Base-by-base conservation (phyloP, 2,888 invertebrate genomes). In the Gnatocerus cornutus region DNA sequence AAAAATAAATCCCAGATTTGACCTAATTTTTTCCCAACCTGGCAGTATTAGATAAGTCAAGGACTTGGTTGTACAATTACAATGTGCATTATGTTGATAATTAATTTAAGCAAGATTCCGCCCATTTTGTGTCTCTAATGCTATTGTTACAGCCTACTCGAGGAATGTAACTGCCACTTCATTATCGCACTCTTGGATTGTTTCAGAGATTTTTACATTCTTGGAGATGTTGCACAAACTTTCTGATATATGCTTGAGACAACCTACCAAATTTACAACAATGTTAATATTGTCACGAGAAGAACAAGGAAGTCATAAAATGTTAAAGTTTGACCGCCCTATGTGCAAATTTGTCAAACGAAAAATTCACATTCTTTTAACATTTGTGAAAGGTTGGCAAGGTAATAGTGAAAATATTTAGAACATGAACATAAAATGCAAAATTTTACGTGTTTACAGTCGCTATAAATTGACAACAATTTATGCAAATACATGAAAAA, bases 71-170 rank as follows among this genome's bases (percentile, higher is more conserved):
- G 64, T 64, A 53, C 45, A 64, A 29, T 55, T 65, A 56, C 16
- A 56, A 33, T 45, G 55, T 46, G 56, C 13, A 65, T 55, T 65
- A 65, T 65, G 46, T 43, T 37, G 33, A 37, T 56, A 56, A 56
- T 56, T 56, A 56, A 56, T 56, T 56, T 56, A 43, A 56, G 21
- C 56, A 41, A 21, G 56, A 56, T 21, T 56, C 41, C 56, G 56
- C 56, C 56, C 56, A 56, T 67, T 67, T 61, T 61, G 53, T 61
- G 61, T 61, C 59, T 53, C 61, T 67, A 61, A 61, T 52, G 53
- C 67, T 33, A 66, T 66, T 66, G 66, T 66, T 59, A 39, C 66
- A 48, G 43, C 66, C 66, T 56, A 66, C 66, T 62, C 48, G 39
- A 50, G 62, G 48, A 46, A 46, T 46, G 13, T 53, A 50, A 59